Evolutionary conservation across 2,888 invertebrate species (phyloP).

Genomic region (Mythimna lalbum): DNA sequence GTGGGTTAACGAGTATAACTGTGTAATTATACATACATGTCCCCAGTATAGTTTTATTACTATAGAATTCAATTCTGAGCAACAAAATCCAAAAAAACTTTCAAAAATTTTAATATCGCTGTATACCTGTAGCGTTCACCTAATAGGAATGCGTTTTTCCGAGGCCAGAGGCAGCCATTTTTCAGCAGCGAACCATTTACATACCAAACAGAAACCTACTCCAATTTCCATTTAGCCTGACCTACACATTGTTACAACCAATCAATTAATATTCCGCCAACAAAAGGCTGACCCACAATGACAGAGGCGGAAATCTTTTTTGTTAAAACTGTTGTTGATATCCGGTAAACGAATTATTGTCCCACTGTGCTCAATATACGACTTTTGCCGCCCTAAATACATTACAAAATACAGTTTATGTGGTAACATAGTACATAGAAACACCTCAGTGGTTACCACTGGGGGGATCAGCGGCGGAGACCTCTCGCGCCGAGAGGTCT

Average conservation of each 20-base stretch:
- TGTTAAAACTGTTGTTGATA: conserved; percentile 26
- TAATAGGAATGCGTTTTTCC: too few species aligned
- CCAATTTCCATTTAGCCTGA: conserved; percentile 13
- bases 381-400: background rate
- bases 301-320: conserved; percentile 8
- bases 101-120: background rate
- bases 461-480: too few species aligned
- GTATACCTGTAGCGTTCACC: too few species aligned
- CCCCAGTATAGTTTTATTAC: too few species aligned
- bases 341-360: conserved; percentile 15
- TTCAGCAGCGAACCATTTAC: background rate
- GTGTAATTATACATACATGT: too few species aligned
- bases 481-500: too few species aligned
- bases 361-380: conserved; percentile 3
- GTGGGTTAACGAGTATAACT: too few species aligned
- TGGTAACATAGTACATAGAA: background rate
- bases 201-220: conserved; percentile 9
- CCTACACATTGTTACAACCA: background rate
- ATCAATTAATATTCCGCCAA: conserved; percentile 35
- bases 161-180: background rate
- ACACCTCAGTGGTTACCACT: too few species aligned
- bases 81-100: background rate
- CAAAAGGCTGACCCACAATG: conserved; percentile 36
- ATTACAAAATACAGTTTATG: conserved; percentile 7
- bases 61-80: background rate